Percentiles rank a stretch among this genome's conserved stretches.
Evolutionary conservation across 1,140 invertebrate genomes (phyloP).

Genomic region (Drosophila ercepeae): DNA sequence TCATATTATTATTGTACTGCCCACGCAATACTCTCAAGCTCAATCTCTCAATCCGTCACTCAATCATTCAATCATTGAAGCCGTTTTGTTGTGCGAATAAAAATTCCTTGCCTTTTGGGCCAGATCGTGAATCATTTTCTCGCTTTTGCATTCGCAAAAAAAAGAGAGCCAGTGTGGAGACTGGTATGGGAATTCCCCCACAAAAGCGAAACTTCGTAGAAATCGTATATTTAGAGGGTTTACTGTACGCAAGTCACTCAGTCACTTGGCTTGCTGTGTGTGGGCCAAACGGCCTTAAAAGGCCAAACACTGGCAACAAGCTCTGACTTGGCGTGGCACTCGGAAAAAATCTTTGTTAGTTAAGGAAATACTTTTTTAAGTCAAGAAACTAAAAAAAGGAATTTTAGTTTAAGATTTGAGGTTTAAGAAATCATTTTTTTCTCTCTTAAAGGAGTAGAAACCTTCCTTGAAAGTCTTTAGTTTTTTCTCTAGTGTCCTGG

Average conservation of each 20-base stretch:
- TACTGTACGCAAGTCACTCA: conserved; percentile 7
- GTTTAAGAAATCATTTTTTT: background rate
- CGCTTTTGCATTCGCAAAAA: conserved; percentile 10
- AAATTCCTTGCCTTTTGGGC: conserved; percentile 17
- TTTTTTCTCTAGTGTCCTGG: background rate
- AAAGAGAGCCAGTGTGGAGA: conserved; percentile 1
- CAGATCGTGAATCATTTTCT: conserved; percentile 34
- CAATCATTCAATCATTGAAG: conserved; percentile 4
- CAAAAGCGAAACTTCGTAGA: conserved; percentile 40
- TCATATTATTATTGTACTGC: background rate
- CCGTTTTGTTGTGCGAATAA: background rate
- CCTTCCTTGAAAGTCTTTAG: background rate
- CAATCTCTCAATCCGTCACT: background rate
- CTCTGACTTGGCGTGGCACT: background rate
- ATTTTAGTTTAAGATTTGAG: background rate
- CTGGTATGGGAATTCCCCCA: background rate
- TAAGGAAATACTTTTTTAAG: background rate
- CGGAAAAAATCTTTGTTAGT: background rate
- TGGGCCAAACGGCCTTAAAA: conserved; percentile 44
- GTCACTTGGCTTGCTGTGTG: conserved; percentile 6
- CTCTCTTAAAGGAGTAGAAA: too few relatives aligned
- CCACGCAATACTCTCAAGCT: background rate
- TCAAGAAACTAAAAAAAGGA: background rate
- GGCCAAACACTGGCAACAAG: conserved; percentile 6
- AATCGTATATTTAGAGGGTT: conserved; percentile 4